Percentiles rank a stretch among this genome's conserved stretches.
Conservation (phyloP, 2,797 vertebrate species). For the Sus cebifrons region DNA sequence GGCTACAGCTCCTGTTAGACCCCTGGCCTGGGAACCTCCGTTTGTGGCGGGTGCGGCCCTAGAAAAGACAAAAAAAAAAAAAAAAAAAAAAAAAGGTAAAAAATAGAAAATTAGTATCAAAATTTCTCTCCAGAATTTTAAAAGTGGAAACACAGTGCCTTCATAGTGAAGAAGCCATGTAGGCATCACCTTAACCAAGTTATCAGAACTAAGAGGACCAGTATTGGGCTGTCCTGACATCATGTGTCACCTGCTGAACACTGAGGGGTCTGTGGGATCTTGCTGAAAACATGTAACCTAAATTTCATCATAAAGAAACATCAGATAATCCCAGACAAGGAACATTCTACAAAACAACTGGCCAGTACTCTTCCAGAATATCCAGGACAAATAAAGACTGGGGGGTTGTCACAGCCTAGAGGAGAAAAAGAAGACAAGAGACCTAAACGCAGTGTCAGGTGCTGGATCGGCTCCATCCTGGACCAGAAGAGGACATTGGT, state of each 20-base stretch:
- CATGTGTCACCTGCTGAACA: accelerated
- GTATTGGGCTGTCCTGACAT: accelerated
- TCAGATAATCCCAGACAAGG: neutral
- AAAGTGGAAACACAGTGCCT: neutral
- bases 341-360: neutral
- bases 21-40: no score
- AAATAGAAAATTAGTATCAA: neutral
- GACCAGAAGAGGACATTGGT: neutral
- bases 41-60: no score
- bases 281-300: neutral
- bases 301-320: neutral
- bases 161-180: neutral
- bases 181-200: neutral
- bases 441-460: no score
- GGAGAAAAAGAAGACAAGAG: neutral
- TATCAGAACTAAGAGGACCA: no score
- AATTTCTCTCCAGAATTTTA: neutral
- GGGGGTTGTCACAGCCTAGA: neutral
- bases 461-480: neutral
- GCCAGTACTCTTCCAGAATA: neutral
- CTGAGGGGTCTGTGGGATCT: neutral
- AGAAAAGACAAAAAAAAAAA: no score
- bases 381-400: neutral
- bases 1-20: no score
- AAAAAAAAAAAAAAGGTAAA: no score